Evolutionary conservation across 2,797 vertebrate species (phyloP), one percentile per base, ranked within the genome.

Genomic region (Hybognathus amarus): DNA sequence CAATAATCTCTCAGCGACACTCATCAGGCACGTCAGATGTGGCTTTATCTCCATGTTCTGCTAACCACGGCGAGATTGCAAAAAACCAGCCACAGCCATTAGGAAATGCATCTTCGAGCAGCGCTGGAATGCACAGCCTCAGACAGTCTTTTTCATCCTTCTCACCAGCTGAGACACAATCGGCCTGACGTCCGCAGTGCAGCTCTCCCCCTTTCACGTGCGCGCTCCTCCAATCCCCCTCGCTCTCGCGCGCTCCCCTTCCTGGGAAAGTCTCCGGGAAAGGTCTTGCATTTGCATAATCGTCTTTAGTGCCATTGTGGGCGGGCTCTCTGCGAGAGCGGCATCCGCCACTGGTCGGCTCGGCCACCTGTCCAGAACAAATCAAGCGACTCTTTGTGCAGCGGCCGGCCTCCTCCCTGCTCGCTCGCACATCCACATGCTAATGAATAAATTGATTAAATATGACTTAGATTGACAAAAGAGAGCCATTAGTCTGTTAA

Each of bases 341-440:
- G 79, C 75, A 59, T 63, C 61, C 38, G 10, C 80, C 80, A 83
- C 68, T 83, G 86, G 87, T 90, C 91, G 90, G 92, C 90, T 85
- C 75, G 1, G 76, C 95, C 96, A 96, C 95, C 95, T 96, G 96
- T 95, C 95, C 93, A 94, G 90, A 94, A 95, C 94, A 95, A 95
- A 95, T 95, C 94, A 87, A 86, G 82, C 33, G 24, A 36, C 70
- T 77, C 87, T 87, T 86, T 87, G 86, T 85, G 77, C 63, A 22
- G 12, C 50, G 24, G 7, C 24, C 77, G 3, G 38, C 61, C 42
- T 59, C 22, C 76, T 18, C 36, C 30, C 24, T 42, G 22, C 50
- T 18, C 36, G 38, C 85, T 47, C 84, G 75, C 84, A 77, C 27
- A 9, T 84, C 79, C 77, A 42, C 79, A 22, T 61, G 20, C 76